Base-by-base conservation (phyloP, 2,797 vertebrate genomes). In the Triplophysa yarkandensis region DNA sequence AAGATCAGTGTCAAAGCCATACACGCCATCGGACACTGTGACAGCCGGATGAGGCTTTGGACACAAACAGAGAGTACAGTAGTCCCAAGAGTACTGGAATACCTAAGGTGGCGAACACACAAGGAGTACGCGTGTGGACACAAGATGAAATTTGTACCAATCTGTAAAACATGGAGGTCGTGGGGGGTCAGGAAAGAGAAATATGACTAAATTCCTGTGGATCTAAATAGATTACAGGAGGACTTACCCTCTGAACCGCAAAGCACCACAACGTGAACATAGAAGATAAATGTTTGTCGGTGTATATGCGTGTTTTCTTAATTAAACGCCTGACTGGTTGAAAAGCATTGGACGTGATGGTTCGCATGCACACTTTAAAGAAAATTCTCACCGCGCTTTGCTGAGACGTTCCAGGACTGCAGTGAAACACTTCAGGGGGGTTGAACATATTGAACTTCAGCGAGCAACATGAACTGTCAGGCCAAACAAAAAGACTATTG, bases 401-500 rank as follows among this genome's bases (percentile, higher is more conserved):
- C 8, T 0, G 36, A 58, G 65, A 68, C 46, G 60, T 67, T 48
- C 66, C 36, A 19, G 52, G n/a, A 41, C 43, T 75, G 77, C 61
- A 30, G 64, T 64, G 74, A 69, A 69, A 43, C 48, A 58, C 13
- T 60, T 60, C 6, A 44, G 43, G 71, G 62, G 25, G 63, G 28
- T 25, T 43, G 50, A 77, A 72, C 65, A 69, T 50, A 68, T 55
- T 60, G 67, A 61, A 71, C 74, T 48, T n/a, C 67, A 66, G 34
- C 60, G 63, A 82, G 77, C 67, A 63, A 75, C 23, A 61, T 46
- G 28, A 66, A 58, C 60, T 57, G 48, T 71, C 16, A 36, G 21
- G 30, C 44, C 57, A 58, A 71, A 82, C 81, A 82, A 80, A 79
- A 74, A 62, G 67, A 62, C 75, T 75, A 80, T 82, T 80, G 77